These are phyloP conservation scores for Entosphenus tridentatus DNA, from an alignment of 2,113 vertebrate species.

Conservation along the genomic window DNA sequence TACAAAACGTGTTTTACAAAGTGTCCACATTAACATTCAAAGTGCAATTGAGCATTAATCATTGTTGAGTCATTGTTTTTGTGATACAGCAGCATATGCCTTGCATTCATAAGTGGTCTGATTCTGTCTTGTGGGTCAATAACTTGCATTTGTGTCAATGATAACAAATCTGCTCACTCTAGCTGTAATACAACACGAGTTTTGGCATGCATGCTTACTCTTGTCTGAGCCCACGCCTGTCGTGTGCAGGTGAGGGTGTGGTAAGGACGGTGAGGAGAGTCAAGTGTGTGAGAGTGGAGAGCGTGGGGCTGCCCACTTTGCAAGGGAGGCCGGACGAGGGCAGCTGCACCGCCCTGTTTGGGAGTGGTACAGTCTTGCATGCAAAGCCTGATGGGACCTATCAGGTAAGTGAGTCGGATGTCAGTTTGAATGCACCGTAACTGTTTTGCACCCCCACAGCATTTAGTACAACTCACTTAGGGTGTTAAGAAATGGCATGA, in stretches of 20 bases:
- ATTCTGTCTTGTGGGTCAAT: background rate
- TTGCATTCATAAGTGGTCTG: too few species aligned
- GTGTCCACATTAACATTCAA: too few species aligned
- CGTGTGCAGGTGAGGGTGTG: slow-evolving; percentile 12
- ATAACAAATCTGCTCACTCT: background rate
- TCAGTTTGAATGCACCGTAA: too few species aligned
- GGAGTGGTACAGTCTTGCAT: slow-evolving; percentile 46
- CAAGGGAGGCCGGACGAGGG: slow-evolving; percentile 33
- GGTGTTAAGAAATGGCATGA: too few species aligned
- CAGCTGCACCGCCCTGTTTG: slow-evolving; percentile 31
- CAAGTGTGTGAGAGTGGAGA: slow-evolving; percentile 37
- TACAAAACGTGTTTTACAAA: too few species aligned
- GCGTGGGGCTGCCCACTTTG: slow-evolving; percentile 37
- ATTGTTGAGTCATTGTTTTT: too few species aligned
- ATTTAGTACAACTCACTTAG: too few species aligned
- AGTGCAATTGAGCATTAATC: too few species aligned
- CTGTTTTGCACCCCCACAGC: too few species aligned
- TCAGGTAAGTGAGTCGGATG: slow-evolving; percentile 24
- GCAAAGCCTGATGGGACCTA: slow-evolving; percentile 40
- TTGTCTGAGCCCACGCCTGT: too few species aligned
- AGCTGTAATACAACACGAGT: slow-evolving; percentile 7
- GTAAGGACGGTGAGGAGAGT: slow-evolving; percentile 16
- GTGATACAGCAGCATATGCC: too few species aligned
- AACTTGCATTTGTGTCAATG: background rate
- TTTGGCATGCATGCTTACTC: background rate